Base-by-base conservation (phyloP, 2,888 invertebrate species). In the Encarsia formosa region DNA sequence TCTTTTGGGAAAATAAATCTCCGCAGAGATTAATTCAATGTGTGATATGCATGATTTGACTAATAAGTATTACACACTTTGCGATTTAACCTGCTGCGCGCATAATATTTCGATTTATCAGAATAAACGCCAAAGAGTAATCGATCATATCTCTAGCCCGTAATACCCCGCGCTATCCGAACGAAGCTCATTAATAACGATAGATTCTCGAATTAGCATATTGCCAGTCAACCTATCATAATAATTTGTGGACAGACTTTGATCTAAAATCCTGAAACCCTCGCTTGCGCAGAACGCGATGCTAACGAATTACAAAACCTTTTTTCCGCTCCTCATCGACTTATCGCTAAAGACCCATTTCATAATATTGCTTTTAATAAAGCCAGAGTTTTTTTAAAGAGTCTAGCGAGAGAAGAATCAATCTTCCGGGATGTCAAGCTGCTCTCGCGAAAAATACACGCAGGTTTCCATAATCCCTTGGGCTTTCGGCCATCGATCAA, bases 401-500 rank as follows among this genome's bases (percentile, higher is more conserved):
- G 16, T 32, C 32, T 9, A 34, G 29, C 15, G 34, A 49, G 32
- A 37, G 34, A 42, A 15, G 49, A n/a, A 54, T 54, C 49, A 54
- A 54, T 54, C 49, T 54, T n/a, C n/a, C n/a, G 15, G 6, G 22
- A 16, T 26, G 49, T 46, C 49, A 46, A 46, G 39, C n/a, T 18
- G 5, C 6, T 15, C 18, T 19, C 24, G 23, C 19, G 26, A 45
- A 49, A 49, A 40, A 40, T 29, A 13, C 19, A 23, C 24, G 24
- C 32, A 34, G 19, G 24, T 5, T 5, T 9, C 4, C 6, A 32
- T 49, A 41, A 54, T 45, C 45, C 41, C 39, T n/a, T 18, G 5
- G 26, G 40, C 8, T 26, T 5, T 39, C 41, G 19, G 13, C 31
- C 35, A 54, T 54, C 54, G 41, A 54, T 54, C 54, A 54, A 34